Evolutionary conservation across 1,140 invertebrate genomes (phyloP), one percentile per base, ranked within the genome.

Genomic region (Leptopilina boulardi): DNA sequence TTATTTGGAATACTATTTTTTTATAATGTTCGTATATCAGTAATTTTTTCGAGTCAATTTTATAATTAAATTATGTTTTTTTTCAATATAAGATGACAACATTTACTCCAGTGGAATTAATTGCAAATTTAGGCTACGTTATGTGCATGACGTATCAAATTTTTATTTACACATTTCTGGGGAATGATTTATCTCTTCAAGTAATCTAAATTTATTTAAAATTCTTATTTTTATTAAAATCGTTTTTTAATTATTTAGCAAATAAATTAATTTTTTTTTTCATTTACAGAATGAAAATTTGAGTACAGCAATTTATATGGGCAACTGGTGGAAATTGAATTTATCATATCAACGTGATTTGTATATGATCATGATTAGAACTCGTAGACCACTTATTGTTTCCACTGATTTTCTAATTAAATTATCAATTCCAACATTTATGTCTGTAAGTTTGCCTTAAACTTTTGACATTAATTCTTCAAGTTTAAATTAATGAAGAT

Each of bases 91-190:
- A n/a, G 59, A 13, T 34, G 77, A 84, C 79, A 13, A 66, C 83
- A 76, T 83, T 82, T 18, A 74, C 91, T 86, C 76, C 85, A 87
- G 89, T 87, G 79, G 89, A 90, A 6, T 70, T 91, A 0, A 79
- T 91, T n/a, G 91, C 91, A 1, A 92, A 91, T 88, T 78, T 84
- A 0, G 84, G 87, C 0, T 92, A 92, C 79, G 83, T 92, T 30
- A 76, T 89, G 38, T 89, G 88, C 18, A 92, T 93, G 91, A 89
- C 87, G 73, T 91, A 90, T 72, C 92, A 93, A 84, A 90, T 93
- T 11, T 93, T 92, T 11, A 26, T 66, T 66, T 66, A 30, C 8
- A 6, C 21, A 15, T 66, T 23, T 23, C 21, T 34, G 0, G 59
- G 59, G 4, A 66, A 66, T 15, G 59, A 66, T 34, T 66, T 66